Evolutionary conservation across 2,888 invertebrate genomes (phyloP), one percentile per base, ranked within the genome.

Genomic region (Microctonus hyperodae): DNA sequence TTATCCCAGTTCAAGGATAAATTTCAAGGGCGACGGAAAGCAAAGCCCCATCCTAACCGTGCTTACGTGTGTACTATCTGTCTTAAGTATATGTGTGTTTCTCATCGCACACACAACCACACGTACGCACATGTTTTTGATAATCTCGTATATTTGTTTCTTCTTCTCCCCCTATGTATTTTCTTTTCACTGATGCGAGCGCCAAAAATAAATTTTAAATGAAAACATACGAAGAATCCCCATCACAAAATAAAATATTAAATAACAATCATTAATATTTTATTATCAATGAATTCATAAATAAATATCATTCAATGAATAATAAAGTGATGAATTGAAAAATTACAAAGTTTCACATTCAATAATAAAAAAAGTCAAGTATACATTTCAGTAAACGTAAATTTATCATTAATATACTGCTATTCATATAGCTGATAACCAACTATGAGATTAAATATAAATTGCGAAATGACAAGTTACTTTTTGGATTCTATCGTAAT

Each of bases 1-100:
- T 81, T 82, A 81, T 81, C 78, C 81, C 78, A 79, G 78, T 82
- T 80, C 76, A 73, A 78, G 80, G 81, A 79, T 79, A 75, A 77
- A 79, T 79, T 81, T 82, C 83, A 83, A 83, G 83, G 81, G 77
- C 79, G 72, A 72, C 63, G 48, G 48, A 44, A 44, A 44, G 44
- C 44, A 44, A 44, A 44, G 44, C 20, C 44, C 44, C 44, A 44
- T 44, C 44, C 44, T 44, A 44, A 44, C 44, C 44, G 44, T 44
- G 44, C 16, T 44, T 20, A 44, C 44, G 5, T 44, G n/a, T 44
- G 16, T 44, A n/a, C 5, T n/a, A 16, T 44, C 9, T 16, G 16
- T 44, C 6, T 44, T 16, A 16, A n/a, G n/a, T 28, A 28, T 7
- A 5, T 28, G 3, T 28, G 7, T 28, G 4, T 3, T 7, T 5